Percentiles rank a stretch among this genome's conserved stretches.
These are phyloP conservation scores for Zaprionus davidi DNA, from an alignment of 1,140 invertebrate genomes.

Conservation along the genomic window DNA sequence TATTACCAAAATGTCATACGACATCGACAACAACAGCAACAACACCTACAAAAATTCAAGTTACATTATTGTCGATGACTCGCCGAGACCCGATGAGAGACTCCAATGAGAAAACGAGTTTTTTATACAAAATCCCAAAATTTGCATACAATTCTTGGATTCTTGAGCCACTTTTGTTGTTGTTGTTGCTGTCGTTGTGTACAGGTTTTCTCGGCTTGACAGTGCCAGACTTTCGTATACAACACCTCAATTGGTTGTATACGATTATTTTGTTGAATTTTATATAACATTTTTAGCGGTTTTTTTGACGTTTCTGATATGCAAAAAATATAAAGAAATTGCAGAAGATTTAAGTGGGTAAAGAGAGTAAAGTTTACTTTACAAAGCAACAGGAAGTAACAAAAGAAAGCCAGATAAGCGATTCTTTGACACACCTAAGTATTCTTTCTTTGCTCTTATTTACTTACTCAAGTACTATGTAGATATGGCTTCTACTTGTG, in stretches of 20 bases:
- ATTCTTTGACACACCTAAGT: constrained; percentile 1
- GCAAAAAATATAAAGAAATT: constrained; percentile 20
- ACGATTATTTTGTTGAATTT: constrained; percentile 24
- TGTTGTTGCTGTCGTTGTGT: constrained; percentile 14
- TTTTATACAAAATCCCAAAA: constrained; percentile 45
- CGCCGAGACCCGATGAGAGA: constrained; percentile 8
- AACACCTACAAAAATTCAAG: constrained; percentile 18
- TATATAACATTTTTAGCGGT: constrained; percentile 28
- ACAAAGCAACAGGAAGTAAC: neutral
- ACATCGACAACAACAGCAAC: constrained; percentile 37
- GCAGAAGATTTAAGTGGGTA: neutral
- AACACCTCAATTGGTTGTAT: constrained; percentile 30
- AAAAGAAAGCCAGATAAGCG: constrained; percentile 27
- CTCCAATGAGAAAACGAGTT: constrained; percentile 56
- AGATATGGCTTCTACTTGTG: constrained; percentile 33
- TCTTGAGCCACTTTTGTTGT: constrained; percentile 24
- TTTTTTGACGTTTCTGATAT: constrained; percentile 54
- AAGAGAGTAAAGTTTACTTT: too few species aligned
- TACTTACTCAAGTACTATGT: constrained; percentile 7
- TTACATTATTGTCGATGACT: constrained; percentile 40
- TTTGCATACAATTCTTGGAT: constrained; percentile 71
- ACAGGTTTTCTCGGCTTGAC: constrained; percentile 30
- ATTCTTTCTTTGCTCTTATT: neutral
- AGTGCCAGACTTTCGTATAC: constrained; percentile 6
- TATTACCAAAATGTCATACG: constrained; percentile 43